Conservation (phyloP, 2,888 invertebrate species). For the Trachelus iudaicus region DNA sequence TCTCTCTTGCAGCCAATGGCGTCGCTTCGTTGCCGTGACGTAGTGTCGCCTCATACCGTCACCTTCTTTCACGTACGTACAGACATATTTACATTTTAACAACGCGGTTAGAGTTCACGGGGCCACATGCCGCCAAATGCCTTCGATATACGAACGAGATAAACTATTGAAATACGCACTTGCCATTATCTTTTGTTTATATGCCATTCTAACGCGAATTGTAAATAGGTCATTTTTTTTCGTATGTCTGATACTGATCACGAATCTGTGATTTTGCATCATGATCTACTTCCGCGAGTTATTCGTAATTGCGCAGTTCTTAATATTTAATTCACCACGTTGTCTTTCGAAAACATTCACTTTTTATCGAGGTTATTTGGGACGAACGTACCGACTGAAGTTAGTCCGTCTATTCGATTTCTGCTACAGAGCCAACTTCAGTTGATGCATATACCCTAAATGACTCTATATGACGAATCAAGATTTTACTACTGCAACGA, state of each 20-base stretch:
- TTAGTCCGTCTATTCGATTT: background rate
- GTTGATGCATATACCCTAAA: background rate
- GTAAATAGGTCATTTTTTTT: background rate
- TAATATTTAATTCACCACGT: background rate
- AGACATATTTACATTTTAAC: background rate
- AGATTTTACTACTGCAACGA: too few relatives aligned
- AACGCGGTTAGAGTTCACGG: background rate
- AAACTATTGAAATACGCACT: background rate
- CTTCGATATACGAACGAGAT: background rate
- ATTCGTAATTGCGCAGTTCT: background rate
- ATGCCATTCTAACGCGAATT: background rate
- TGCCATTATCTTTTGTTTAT: background rate
- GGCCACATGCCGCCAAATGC: background rate
- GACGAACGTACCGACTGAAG: background rate
- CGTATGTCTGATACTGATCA: background rate
- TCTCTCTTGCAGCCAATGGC: constrained; percentile 45
- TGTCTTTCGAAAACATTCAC: background rate
- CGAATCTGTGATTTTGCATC: background rate
- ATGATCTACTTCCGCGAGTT: too few relatives aligned
- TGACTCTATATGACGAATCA: too few relatives aligned
- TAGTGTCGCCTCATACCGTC: constrained; percentile 40
- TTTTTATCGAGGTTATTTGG: too few relatives aligned
- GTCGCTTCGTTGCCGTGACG: constrained; percentile 38
- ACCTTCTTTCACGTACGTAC: constrained; percentile 11
- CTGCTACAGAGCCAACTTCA: background rate